A percentile compares a stretch with the other conserved stretches of the same genome.
Evolutionary conservation across 2,797 vertebrate genomes (phyloP).

Genomic region (Hoplostethus atlanticus): DNA sequence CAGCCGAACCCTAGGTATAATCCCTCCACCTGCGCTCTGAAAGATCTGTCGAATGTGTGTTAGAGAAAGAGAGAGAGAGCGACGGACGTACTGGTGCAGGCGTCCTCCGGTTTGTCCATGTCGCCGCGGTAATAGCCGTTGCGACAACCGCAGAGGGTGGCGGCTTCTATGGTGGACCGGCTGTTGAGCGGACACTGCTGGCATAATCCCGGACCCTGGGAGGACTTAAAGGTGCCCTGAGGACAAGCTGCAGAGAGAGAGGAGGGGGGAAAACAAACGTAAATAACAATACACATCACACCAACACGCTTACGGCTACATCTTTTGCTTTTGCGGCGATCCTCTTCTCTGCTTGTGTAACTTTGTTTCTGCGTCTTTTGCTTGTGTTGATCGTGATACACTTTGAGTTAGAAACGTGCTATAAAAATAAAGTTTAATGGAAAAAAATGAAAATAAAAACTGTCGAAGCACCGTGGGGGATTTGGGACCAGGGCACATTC

Average conservation of each 20-base stretch:
- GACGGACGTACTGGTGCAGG: conserved; percentile 94
- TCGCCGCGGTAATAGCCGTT: conserved; percentile 93
- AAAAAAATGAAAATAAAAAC: not conserved
- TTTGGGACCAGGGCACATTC: conserved; percentile 28
- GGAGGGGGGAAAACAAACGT: not conserved
- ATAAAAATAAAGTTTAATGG: not conserved
- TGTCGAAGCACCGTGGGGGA: conserved; percentile 32
- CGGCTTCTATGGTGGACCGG: conserved; percentile 90
- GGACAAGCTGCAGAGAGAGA: conserved; percentile 88
- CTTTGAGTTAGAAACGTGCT: conserved; percentile 28
- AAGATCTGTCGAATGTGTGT: conserved; percentile 21
- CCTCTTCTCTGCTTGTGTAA: not conserved
- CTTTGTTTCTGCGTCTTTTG: not conserved
- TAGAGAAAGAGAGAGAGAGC: not conserved
- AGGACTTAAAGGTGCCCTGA: conserved; percentile 93
- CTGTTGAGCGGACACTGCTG: conserved; percentile 91
- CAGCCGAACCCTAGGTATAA: not conserved
- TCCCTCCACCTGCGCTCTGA: not conserved
- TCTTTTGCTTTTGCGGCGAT: too few species aligned
- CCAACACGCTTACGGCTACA: not conserved
- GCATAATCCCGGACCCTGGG: conserved; percentile 89
- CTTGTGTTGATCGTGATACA: conserved; percentile 31
- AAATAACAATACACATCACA: not conserved
- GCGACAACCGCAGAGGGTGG: conserved; percentile 90
- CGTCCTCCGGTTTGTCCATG: conserved; percentile 87